Conservation (phyloP, 2,113 vertebrate genomes). For the Podarcis muralis region DNA sequence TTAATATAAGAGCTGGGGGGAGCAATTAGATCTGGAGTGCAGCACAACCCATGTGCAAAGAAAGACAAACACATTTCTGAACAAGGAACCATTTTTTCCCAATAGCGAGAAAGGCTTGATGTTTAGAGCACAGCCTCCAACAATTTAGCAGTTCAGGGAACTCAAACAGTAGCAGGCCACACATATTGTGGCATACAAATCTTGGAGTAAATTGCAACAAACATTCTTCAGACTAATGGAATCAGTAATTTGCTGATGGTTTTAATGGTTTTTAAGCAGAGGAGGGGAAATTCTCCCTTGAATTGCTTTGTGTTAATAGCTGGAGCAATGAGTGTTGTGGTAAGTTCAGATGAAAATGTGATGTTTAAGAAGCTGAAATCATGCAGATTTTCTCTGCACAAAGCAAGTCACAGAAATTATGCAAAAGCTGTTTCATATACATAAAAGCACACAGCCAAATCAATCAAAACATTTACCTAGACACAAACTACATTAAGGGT, state of each 20-base stretch:
- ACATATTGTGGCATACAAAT: not conserved
- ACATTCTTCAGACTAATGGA: not conserved
- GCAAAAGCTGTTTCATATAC: too few relatives aligned
- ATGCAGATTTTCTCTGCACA: not conserved
- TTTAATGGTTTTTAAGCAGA: slow-evolving; percentile 7
- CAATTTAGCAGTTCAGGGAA: not conserved
- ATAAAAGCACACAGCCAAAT: too few relatives aligned
- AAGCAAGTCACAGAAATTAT: not conserved
- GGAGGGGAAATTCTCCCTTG: not conserved
- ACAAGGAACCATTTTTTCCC: not conserved
- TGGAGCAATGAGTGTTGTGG: too few relatives aligned
- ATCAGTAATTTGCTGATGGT: not conserved
- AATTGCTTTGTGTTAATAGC: not conserved
- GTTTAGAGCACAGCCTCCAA: not conserved
- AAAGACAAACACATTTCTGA: not conserved
- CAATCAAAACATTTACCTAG: too few relatives aligned
- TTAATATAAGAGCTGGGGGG: not conserved
- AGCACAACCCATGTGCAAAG: not conserved
- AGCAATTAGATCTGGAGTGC: not conserved
- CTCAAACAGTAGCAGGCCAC: not conserved
- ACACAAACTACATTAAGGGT: too few relatives aligned
- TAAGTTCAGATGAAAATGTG: not conserved
- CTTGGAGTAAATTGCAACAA: not conserved
- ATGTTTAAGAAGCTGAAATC: not conserved
- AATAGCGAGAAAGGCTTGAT: not conserved